These are phyloP conservation scores for Acanthoscelides obtectus DNA, from an alignment of 2,888 invertebrate species.

Conservation along the genomic window DNA sequence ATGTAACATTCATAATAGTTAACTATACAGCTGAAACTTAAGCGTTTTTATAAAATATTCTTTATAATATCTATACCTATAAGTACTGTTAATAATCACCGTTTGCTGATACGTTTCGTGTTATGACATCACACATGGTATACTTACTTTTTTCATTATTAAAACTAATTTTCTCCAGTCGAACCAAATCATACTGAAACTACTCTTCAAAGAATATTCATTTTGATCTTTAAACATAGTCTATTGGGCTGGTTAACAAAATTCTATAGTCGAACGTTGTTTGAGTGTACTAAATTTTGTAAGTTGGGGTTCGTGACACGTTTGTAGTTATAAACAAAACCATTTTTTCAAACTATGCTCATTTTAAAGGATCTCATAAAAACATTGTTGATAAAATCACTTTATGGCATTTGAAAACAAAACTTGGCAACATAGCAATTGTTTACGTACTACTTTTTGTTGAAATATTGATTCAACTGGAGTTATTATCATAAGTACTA, in stretches of 20 bases:
- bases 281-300: no score
- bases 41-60: constrained; percentile 33
- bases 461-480: background rate
- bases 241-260: no score
- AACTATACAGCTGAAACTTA: constrained; percentile 15
- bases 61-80: constrained; percentile 25
- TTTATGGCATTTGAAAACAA: no score
- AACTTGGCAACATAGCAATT: no score
- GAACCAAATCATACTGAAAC: background rate
- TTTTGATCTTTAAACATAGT: no score
- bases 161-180: background rate
- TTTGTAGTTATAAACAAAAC: no score
- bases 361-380: no score
- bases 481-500: background rate
- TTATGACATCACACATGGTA: constrained; percentile 43
- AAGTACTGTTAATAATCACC: constrained; percentile 45
- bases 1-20: background rate
- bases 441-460: background rate
- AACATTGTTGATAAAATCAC: no score
- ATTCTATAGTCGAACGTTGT: no score
- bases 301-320: no score
- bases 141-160: background rate
- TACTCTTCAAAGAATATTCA: no score
- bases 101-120: constrained; percentile 48
- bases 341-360: no score